These are phyloP conservation scores for Ivindomyrus marchei DNA, from an alignment of 2,113 vertebrate species.

Conservation along the genomic window DNA sequence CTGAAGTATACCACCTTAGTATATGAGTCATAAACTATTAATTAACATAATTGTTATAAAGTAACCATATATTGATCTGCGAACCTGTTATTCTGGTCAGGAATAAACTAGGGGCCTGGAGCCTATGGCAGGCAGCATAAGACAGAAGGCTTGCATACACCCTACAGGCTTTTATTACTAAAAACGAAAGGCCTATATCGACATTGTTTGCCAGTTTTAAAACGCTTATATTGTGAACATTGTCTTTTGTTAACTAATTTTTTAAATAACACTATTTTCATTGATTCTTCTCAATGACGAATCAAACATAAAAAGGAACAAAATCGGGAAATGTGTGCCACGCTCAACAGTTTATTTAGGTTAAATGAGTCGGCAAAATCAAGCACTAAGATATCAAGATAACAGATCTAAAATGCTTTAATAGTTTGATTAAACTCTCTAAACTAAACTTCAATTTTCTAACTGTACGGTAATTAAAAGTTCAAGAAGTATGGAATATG, in stretches of 20 bases:
- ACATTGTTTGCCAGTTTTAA: neutral
- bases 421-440: neutral
- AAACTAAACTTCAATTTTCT: constrained; percentile 29
- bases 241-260: neutral
- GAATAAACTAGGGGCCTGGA: neutral
- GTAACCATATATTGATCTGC: neutral
- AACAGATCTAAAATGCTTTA: neutral
- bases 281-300: neutral
- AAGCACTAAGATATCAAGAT: neutral
- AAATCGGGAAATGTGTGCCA: neutral
- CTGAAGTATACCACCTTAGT: neutral
- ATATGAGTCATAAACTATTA: neutral
- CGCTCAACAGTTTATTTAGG: neutral
- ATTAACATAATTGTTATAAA: neutral
- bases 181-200: neutral
- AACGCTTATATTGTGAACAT: neutral
- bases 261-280: neutral
- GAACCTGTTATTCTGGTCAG: neutral
- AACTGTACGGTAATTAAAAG: constrained; percentile 38
- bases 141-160: neutral
- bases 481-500: constrained; percentile 37
- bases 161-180: neutral
- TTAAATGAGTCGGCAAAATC: neutral
- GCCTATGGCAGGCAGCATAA: neutral
- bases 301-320: neutral